phyloP scores from a whole-genome alignment of 2,797 vertebrate genomes.

The Squalus acanthias region DNA sequence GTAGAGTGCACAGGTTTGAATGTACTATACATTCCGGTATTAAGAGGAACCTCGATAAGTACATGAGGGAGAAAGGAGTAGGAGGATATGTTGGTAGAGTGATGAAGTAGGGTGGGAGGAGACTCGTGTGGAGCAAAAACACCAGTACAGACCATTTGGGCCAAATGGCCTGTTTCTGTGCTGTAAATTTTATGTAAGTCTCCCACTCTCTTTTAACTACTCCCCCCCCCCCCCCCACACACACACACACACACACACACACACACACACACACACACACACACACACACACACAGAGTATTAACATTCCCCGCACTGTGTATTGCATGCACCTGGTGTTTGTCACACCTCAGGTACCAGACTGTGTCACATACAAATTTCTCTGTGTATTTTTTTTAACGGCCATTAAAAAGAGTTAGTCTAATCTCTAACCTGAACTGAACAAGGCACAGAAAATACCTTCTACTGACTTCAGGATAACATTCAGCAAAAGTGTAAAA shows the following conservation, averaged over 20 bases:
- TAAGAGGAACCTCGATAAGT: too few relatives aligned
- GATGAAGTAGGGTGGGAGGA: neutral
- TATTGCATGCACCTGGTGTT: neutral
- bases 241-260: too few relatives aligned
- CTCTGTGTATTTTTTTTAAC: neutral
- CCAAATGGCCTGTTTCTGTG: neutral
- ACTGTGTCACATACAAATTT: neutral
- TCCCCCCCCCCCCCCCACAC: too few relatives aligned
- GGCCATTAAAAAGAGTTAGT: neutral
- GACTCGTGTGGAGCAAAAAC: neutral
- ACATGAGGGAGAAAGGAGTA: too few relatives aligned
- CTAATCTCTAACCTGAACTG: neutral
- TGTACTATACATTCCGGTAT: too few relatives aligned
- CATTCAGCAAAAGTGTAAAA: neutral
- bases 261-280: too few relatives aligned
- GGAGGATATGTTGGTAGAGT: too few relatives aligned
- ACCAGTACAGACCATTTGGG: neutral
- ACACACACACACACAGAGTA: too few relatives aligned
- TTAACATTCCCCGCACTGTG: too few relatives aligned
- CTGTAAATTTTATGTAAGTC: neutral
- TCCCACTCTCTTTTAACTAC: neutral
- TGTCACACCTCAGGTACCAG: neutral
- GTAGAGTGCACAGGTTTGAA: too few relatives aligned
- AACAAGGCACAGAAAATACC: neutral
- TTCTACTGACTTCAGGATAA: neutral